Conservation (phyloP, 2,113 vertebrate genomes). For the Hyperoodon ampullatus region DNA sequence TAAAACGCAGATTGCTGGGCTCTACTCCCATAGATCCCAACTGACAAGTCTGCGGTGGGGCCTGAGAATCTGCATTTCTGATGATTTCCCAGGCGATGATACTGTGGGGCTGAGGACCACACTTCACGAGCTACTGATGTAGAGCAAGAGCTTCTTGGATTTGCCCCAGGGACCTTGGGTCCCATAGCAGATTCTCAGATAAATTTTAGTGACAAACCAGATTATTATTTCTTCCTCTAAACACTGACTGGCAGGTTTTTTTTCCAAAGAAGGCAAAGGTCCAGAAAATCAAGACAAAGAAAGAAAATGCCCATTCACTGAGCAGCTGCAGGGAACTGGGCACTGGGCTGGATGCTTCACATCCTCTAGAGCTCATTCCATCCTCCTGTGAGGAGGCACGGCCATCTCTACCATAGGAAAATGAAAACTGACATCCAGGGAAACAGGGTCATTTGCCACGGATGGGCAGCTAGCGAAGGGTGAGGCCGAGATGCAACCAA, state of each 20-base stretch:
- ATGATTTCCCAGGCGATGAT: neutral
- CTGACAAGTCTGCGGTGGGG: accelerated
- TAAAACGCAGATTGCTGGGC: neutral
- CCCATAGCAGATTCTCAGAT: neutral
- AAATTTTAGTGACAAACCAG: neutral
- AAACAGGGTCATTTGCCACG: neutral
- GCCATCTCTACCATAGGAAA: neutral
- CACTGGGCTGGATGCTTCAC: neutral
- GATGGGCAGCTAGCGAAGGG: neutral
- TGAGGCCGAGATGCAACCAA: neutral
- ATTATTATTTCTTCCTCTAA: neutral
- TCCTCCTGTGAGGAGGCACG: too few species aligned
- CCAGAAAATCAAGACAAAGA: neutral
- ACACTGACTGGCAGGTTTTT: neutral
- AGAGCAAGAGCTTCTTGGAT: neutral
- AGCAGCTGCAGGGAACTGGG: neutral
- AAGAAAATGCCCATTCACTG: neutral
- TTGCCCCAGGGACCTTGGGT: neutral
- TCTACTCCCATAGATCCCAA: neutral
- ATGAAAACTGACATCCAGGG: neutral
- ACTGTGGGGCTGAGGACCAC: neutral
- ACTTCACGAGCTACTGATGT: neutral
- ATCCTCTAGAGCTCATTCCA: neutral
- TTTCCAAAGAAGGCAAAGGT: neutral
- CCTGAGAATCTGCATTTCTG: neutral